Percentiles rank a stretch among this genome's conserved stretches.
phyloP scores from a whole-genome alignment of 1,140 invertebrate species.

The Caenorhabditis elegans region DNA sequence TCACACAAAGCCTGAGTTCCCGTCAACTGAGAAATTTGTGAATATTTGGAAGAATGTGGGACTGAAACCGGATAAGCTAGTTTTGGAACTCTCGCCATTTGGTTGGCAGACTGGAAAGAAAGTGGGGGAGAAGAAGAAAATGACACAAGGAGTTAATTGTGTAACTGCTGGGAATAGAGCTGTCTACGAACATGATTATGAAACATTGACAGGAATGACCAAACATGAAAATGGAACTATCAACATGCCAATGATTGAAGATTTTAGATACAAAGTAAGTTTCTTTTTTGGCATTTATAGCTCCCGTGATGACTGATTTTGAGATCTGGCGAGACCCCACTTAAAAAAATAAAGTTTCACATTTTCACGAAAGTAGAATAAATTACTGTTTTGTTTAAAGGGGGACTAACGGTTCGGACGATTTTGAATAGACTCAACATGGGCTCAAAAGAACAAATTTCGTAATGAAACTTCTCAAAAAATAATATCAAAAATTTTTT shows the following conservation, averaged over 20 bases:
- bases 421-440: too few species aligned
- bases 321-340: too few species aligned
- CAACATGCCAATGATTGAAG: neutral
- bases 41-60: neutral
- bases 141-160: neutral
- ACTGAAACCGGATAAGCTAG: neutral
- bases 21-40: neutral
- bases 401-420: too few species aligned
- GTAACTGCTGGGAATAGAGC: neutral
- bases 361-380: too few species aligned
- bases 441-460: too few species aligned
- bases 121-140: neutral
- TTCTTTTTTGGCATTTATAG: too few species aligned
- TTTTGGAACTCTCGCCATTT: neutral
- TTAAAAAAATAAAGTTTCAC: too few species aligned
- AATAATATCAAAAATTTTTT: too few species aligned
- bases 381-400: too few species aligned
- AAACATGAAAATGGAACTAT: neutral
- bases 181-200: neutral
- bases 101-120: neutral
- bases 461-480: too few species aligned
- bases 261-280: neutral
- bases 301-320: too few species aligned
- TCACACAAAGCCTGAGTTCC: neutral
- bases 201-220: neutral